Evolutionary conservation across 2,797 vertebrate species (phyloP).

Genomic region (Calcarius lapponicus): DNA sequence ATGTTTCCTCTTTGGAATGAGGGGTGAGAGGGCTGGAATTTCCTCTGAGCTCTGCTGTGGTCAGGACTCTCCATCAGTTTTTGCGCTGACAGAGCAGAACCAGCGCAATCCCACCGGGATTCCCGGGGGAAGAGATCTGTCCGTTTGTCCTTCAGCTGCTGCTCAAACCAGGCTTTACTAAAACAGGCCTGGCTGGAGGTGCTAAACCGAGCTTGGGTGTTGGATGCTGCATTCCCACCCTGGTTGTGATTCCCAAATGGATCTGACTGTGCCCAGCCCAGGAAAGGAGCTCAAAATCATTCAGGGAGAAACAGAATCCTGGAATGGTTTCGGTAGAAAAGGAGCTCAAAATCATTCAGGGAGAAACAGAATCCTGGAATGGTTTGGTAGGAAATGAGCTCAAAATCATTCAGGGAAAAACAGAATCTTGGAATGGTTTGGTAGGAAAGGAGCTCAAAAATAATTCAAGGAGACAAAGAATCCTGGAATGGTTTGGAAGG

Average conservation of each 20-base stretch:
- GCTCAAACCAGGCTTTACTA: background rate
- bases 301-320: no score
- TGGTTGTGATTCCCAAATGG: background rate
- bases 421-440: no score
- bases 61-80: background rate
- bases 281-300: no score
- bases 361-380: no score
- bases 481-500: no score
- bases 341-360: no score
- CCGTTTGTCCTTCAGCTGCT: background rate
- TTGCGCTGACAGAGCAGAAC: background rate
- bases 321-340: no score
- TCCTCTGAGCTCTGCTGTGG: background rate
- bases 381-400: no score
- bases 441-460: no score
- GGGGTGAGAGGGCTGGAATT: background rate
- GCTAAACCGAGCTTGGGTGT: background rate
- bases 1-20: constrained; percentile 5
- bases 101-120: background rate
- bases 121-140: no score
- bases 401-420: no score
- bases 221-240: background rate
- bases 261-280: background rate
- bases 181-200: background rate
- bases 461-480: no score